These are phyloP conservation scores for Neodiprion fabricii DNA, from an alignment of 1,140 invertebrate species.

Conservation along the genomic window DNA sequence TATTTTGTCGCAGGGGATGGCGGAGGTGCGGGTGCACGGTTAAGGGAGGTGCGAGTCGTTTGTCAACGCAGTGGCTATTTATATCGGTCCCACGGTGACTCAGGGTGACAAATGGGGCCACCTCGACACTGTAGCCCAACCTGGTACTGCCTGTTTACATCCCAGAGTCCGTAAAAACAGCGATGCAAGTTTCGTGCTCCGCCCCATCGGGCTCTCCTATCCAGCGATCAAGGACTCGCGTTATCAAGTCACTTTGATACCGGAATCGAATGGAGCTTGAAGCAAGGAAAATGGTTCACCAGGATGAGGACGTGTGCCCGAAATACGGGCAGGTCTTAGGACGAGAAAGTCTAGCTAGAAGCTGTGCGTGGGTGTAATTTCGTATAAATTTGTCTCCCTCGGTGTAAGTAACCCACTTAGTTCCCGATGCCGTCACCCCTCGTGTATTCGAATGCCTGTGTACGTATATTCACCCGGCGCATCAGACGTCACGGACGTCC, in stretches of 20 bases:
- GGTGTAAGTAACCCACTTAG: constrained; percentile 7
- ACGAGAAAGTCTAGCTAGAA: background rate
- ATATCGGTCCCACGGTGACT: constrained; percentile 37
- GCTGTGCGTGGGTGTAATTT: background rate
- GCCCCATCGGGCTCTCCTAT: background rate
- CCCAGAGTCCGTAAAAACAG: background rate
- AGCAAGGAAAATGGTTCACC: background rate
- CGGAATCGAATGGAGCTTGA: background rate
- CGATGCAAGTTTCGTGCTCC: background rate
- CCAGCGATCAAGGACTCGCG: background rate
- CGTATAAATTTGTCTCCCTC: constrained; percentile 7
- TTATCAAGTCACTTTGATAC: constrained; percentile 2
- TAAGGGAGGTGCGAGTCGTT: constrained; percentile 42
- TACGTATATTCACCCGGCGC: background rate
- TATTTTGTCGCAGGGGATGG: constrained; percentile 50
- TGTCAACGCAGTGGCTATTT: constrained; percentile 56
- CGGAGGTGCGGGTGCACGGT: background rate
- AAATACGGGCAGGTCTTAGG: background rate
- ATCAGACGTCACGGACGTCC: background rate
- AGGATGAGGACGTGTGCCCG: background rate
- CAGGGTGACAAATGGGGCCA: background rate
- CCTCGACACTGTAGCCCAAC: background rate
- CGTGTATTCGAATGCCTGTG: too few relatives aligned
- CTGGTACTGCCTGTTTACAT: constrained; percentile 1
- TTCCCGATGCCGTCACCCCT: background rate